Base-by-base conservation (phyloP, 2,888 invertebrate species). In the Seladonia tumulorum region DNA sequence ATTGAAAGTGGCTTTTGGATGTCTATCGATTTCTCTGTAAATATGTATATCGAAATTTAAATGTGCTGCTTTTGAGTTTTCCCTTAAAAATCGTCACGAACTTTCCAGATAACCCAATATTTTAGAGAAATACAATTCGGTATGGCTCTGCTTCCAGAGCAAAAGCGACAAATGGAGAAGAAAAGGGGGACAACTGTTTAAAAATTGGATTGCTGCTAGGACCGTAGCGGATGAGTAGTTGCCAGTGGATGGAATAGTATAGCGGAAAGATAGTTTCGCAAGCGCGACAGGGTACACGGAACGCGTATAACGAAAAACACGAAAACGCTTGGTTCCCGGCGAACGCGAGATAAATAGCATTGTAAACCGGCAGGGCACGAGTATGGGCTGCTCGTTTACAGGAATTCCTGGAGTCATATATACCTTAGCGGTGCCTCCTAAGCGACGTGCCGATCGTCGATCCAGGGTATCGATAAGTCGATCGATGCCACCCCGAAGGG, bases 401-500 rank as follows among this genome's bases (percentile, higher is more conserved):
- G 87, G 87, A 81, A 88, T 87, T 86, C 77, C 74, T 78, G 49
- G 76, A 88, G 88, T 88, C 87, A 87, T 88, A 87, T 86, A 81
- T 81, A 85, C 81, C 72, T 81, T 79, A 78, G 70, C 81, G 74
- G 39, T 83, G 76, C 70, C 81, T 82, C 78, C 83, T 83, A 87
- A 82, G 75, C 85, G 86, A 82, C 76, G 86, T 70, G 77, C 82
- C 83, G 81, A 84, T 86, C 86, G 87, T 85, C 79, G 88, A 88
- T 88, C 83, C 81, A 68, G 73, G 45, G 77, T 85, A 84, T 81
- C 87, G 88, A 88, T 88, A 87, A 87, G 86, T 83, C 82, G 87
- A 88, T 87, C 87, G 87, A 87, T 83, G 80, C 87, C 86, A 81
- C 71, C 82, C 68, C 75, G 83, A 60, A 78, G 82, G 74, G 76